Evolutionary conservation across 2,888 invertebrate species (phyloP), one percentile per base, ranked within the genome.

Genomic region (Ennomos erosarius): DNA sequence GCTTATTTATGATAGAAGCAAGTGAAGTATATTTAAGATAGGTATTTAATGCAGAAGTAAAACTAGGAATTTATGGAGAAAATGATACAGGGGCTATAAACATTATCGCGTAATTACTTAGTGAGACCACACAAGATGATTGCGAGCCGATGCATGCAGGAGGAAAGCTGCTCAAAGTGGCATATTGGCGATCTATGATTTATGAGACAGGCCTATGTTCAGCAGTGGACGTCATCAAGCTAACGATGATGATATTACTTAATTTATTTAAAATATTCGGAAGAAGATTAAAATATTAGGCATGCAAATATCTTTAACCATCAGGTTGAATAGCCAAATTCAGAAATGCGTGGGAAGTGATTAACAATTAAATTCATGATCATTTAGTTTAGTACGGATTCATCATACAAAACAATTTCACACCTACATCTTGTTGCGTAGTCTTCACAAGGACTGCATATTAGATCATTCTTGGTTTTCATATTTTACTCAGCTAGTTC

Each of bases 1-100:
- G 16, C n/a, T n/a, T 66, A 67, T 71, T 69, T 71, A 75, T 70
- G 56, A 62, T 67, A 62, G 64, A 5, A 26, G 6, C 26, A 26
- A 26, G 26, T 26, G 26, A 26, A 26, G 26, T 26, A 3, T 26
- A 26, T 6, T 16, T n/a, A n/a, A 16, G 16, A 26, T 26, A 26
- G 26, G 26, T 26, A 26, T 26, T 26, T 26, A 26, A 26, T 26
- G 26, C 26, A 4, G 26, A 65, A 65, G 64, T 70, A 70, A 64
- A 43, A 54, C 62, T 43, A 45, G 50, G 36, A 49, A 45, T 39
- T 39, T 48, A 11, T 48, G 9, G 11, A 26, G 26, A 38, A 38
- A 38, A 11, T 48, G 38, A 26, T 48, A 39, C 6, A 45, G 34
- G 11, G 4, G 10, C 13, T 38, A 10, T 38, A 26, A 48, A 37